phyloP scores from a whole-genome alignment of 2,113 vertebrate genomes.

The Rhizomys pruinosus region DNA sequence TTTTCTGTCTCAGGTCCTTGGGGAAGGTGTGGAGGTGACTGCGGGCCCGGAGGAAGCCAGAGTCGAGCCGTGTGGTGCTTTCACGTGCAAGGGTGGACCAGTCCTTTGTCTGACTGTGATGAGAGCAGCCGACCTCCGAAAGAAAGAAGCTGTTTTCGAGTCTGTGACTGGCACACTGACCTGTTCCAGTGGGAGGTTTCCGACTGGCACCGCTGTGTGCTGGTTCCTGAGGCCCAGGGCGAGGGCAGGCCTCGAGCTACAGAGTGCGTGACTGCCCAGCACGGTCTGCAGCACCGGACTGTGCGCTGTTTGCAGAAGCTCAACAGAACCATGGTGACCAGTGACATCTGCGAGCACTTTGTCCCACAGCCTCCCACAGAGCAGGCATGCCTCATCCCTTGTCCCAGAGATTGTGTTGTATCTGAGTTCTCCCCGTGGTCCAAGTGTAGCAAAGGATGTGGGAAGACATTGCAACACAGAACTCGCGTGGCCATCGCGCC shows the following conservation, averaged over 20 bases:
- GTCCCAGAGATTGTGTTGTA: conserved; percentile 94
- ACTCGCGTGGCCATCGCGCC: conserved; percentile 90
- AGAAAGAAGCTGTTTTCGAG: conserved; percentile 94
- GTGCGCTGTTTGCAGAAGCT: conserved; percentile 91
- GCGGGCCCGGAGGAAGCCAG: conserved; percentile 92
- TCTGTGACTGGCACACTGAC: conserved; percentile 96
- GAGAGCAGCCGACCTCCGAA: conserved; percentile 89
- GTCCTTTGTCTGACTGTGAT: conserved; percentile 92
- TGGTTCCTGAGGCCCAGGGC: conserved; percentile 81
- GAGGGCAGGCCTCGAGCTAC: conserved; percentile 80
- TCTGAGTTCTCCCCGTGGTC: conserved; percentile 95
- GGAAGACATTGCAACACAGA: conserved; percentile 89
- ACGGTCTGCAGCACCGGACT: conserved; percentile 92
- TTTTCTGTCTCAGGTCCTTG: conserved; percentile 91
- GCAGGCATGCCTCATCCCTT: conserved; percentile 96
- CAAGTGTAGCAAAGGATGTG: conserved; percentile 88
- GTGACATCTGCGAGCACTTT: conserved; percentile 94
- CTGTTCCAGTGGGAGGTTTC: conserved; percentile 95
- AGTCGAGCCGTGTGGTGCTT: conserved; percentile 94
- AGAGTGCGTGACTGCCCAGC: conserved; percentile 94
- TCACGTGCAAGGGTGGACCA: conserved; percentile 95
- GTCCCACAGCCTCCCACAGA: conserved; percentile 88
- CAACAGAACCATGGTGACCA: conserved; percentile 89
- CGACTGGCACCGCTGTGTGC: conserved; percentile 91
- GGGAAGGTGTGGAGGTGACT: conserved; percentile 94